Base-by-base conservation (phyloP, 2,888 invertebrate species). In the Furcula furcula region DNA sequence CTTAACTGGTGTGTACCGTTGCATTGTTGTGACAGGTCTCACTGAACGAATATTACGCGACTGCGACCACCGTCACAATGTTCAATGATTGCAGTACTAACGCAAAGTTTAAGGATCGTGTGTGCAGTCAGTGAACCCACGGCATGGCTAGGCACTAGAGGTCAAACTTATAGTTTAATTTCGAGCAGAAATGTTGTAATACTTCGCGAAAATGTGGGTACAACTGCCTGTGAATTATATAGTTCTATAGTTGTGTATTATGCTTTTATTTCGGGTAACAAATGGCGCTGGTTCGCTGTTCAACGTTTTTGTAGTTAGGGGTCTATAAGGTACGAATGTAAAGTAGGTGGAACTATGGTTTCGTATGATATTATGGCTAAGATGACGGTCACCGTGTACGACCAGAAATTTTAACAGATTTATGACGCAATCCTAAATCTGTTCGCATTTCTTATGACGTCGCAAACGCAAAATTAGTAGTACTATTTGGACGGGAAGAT, bases 241-340 rank as follows among this genome's bases (percentile, higher is more conserved):
- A 27, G 27, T 27, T 27, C 10, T 15, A 15, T 15, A 15, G n/a
- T 15, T 27, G n/a, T 27, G 14, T 27, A 27, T 27, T 15, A 9
- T 15, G 15, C 11, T 33, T n/a, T n/a, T 7, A 12, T 5, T 33
- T 25, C 6, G 19, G 16, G 15, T 26, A 25, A 9, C 12, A n/a
- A 16, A 27, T 22, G 26, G 45, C 33, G 50, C 50, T 46, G 50
- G 35, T 31, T 44, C 46, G 35, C 35, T 45, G 50, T 6, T 11
- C 22, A 21, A 25, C 19, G 34, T 28, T 14, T 12, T 15, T 20
- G 32, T 10, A 31, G 28, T 13, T 34, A 39, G 13, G 7, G n/a
- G 2, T 23, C 2, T 12, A 2, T 23, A 13, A 12, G 23, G 23
- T 23, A 2, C 20, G 20, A 20, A 7, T 16, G 3, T 16, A 16